Evolutionary conservation across 2,888 invertebrate species (phyloP).

Genomic region (Vesta saturnalis): DNA sequence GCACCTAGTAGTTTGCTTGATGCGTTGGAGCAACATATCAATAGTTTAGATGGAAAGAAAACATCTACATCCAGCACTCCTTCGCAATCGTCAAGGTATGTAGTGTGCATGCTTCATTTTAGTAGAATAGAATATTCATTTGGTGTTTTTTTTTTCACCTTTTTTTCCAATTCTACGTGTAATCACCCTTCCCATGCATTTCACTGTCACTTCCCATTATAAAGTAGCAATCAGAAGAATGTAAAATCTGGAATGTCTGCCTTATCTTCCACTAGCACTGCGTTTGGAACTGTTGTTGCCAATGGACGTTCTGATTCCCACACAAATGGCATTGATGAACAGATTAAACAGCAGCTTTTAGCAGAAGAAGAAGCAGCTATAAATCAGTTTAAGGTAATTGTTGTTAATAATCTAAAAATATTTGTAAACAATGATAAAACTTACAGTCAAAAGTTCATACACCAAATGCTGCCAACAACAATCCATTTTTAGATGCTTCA

Average conservation of each 20-base stretch:
- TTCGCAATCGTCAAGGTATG: conserved; percentile 82
- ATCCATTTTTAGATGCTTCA: conserved; percentile 70
- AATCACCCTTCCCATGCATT: not conserved
- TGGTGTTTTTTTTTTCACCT: not conserved
- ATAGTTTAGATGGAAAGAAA: conserved; percentile 92
- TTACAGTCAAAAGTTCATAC: conserved; percentile 79
- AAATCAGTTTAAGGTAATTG: conserved; percentile 89
- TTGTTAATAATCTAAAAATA: too few species aligned
- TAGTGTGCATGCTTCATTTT: not conserved
- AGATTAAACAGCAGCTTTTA: conserved; percentile 83
- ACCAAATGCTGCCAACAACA: conserved; percentile 73
- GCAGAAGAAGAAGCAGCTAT: conserved; percentile 97
- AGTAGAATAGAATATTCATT: not conserved
- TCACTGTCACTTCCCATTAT: conserved; percentile 40
- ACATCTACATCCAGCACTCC: conserved; percentile 86
- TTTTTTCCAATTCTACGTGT: not conserved
- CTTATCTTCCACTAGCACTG: conserved; percentile 86
- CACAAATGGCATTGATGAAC: conserved; percentile 85
- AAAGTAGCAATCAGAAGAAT: conserved; percentile 84
- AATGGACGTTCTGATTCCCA: conserved; percentile 59
- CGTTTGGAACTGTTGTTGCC: conserved; percentile 84
- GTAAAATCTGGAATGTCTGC: conserved; percentile 90
- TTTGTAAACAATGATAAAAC: too few species aligned
- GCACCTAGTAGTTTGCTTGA: conserved; percentile 97
- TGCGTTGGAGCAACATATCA: conserved; percentile 95